A percentile compares a stretch with the other conserved stretches of the same genome.
Conservation (phyloP, 2,888 invertebrate species). For the Leptinotarsa haldemani region DNA sequence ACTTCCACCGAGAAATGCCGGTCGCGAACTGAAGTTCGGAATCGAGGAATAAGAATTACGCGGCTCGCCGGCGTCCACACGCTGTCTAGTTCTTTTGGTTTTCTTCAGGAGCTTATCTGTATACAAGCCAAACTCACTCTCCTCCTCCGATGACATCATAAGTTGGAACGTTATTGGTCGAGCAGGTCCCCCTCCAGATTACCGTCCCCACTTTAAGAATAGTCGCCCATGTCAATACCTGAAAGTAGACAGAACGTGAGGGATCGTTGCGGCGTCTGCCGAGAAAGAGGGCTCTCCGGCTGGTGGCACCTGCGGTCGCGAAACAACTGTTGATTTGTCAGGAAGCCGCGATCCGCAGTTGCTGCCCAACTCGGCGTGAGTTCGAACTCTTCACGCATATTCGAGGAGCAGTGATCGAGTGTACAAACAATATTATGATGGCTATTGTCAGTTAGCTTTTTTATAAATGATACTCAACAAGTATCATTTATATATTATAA, state of each 20-base stretch:
- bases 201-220: slow-evolving; percentile 70
- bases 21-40: slow-evolving; percentile 80
- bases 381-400: slow-evolving; percentile 2
- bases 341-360: slow-evolving; percentile 16
- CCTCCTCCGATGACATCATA: slow-evolving; percentile 98
- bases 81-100: slow-evolving; percentile 93
- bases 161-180: slow-evolving; percentile 86
- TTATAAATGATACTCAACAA: not conserved
- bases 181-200: slow-evolving; percentile 69
- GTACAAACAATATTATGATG: slow-evolving; percentile 23
- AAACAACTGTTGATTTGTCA: slow-evolving; percentile 50
- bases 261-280: slow-evolving; percentile 51
- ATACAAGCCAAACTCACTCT: slow-evolving; percentile 93
- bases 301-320: slow-evolving; percentile 53
- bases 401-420: not conserved
- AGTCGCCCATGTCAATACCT: slow-evolving; percentile 68
- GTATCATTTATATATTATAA: too few relatives aligned
- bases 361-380: not conserved
- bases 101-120: slow-evolving; percentile 93
- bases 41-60: slow-evolving; percentile 91
- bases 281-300: slow-evolving; percentile 39
- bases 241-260: slow-evolving; percentile 54
- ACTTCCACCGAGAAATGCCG: slow-evolving; percentile 84
- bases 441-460: not conserved
- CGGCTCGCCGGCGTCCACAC: slow-evolving; percentile 96